Conservation (phyloP, 2,888 invertebrate genomes). For the Hypercompe scribonia region DNA sequence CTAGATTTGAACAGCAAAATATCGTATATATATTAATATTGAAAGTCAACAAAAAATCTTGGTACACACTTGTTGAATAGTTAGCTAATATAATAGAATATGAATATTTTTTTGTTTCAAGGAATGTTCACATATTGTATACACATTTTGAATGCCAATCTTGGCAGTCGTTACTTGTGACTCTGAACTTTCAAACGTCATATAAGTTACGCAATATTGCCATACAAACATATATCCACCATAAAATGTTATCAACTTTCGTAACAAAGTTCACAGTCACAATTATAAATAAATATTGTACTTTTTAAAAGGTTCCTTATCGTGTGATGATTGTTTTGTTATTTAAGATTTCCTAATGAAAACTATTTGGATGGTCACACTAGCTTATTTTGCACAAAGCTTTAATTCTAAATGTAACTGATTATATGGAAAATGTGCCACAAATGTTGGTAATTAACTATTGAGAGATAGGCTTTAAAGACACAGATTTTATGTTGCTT, state of each 20-base stretch:
- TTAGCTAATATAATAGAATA: conserved; percentile 55
- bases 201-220: neutral
- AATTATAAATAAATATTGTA: conserved; percentile 68
- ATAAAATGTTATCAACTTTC: neutral
- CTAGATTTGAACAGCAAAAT: conserved; percentile 76
- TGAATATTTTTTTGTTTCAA: conserved; percentile 72
- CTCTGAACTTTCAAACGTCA: conserved; percentile 54
- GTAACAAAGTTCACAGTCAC: conserved; percentile 59
- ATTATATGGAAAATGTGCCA: conserved; percentile 51
- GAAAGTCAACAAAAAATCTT: conserved; percentile 68
- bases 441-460: neutral
- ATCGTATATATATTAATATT: conserved; percentile 60
- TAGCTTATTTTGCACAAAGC: conserved; percentile 62
- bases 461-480: neutral
- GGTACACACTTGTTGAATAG: conserved; percentile 65
- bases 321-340: conserved; percentile 82
- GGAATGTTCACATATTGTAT: conserved; percentile 80
- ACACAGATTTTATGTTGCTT: neutral
- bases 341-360: conserved; percentile 67
- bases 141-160: conserved; percentile 63
- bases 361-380: conserved; percentile 66
- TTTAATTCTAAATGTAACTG: conserved; percentile 53
- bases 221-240: neutral
- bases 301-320: conserved; percentile 78
- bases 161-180: conserved; percentile 56